Evolutionary conservation across 1,140 invertebrate species (phyloP).

Genomic region (Pseudomyrmex concolor): DNA sequence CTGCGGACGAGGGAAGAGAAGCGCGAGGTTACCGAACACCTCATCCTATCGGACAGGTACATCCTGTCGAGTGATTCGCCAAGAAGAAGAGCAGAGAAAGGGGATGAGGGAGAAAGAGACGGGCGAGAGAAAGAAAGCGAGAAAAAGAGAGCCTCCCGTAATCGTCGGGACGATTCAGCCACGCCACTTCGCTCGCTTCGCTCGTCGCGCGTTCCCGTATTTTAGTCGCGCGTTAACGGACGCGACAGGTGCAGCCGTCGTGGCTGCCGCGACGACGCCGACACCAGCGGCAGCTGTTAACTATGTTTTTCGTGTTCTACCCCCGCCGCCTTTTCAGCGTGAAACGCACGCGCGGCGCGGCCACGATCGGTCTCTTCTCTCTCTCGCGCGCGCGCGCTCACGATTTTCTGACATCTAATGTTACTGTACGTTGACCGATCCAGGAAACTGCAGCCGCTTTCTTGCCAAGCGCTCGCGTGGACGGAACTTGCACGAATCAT

Average conservation of each 20-base stretch:
- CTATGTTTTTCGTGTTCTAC: slow-evolving; percentile 78
- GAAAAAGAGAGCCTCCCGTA: slow-evolving; percentile 51
- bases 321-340: slow-evolving; percentile 63
- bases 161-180: slow-evolving; percentile 54
- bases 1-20: slow-evolving; percentile 25
- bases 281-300: slow-evolving; percentile 73
- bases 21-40: slow-evolving; percentile 19
- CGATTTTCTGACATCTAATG: slow-evolving; percentile 45
- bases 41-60: slow-evolving; percentile 58
- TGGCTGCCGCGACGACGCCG: slow-evolving; percentile 37
- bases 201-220: slow-evolving; percentile 75
- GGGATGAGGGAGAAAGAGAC: not conserved
- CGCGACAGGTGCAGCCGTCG: slow-evolving; percentile 76
- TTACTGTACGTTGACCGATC: slow-evolving; percentile 40
- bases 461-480: not conserved
- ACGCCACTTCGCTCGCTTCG: not conserved
- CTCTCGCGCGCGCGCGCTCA: not conserved
- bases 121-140: not conserved
- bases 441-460: slow-evolving; percentile 36
- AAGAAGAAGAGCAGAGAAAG: not conserved
- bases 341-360: slow-evolving; percentile 59
- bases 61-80: slow-evolving; percentile 51
- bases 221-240: slow-evolving; percentile 78
- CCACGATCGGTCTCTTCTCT: slow-evolving; percentile 45
- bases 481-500: slow-evolving; percentile 10